These are phyloP conservation scores for Troides helena DNA, from an alignment of 2,888 invertebrate genomes.

Conservation along the genomic window DNA sequence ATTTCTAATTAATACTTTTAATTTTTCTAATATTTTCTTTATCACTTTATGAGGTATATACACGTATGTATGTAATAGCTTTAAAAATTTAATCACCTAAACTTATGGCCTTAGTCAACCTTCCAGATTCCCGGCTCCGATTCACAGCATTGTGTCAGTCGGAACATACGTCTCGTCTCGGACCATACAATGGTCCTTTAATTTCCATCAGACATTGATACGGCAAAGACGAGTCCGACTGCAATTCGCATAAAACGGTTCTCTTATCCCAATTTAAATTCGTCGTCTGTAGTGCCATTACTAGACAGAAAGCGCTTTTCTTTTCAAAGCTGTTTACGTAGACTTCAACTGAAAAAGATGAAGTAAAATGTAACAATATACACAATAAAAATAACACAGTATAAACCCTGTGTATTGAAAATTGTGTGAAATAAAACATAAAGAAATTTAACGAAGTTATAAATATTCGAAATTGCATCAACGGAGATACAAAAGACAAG, in stretches of 20 bases:
- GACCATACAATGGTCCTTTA: slow-evolving; percentile 49
- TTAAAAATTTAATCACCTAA: not conserved
- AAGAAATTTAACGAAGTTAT: not conserved
- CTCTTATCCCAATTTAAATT: slow-evolving; percentile 28
- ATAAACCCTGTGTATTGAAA: not conserved
- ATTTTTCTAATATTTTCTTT: not conserved
- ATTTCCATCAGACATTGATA: slow-evolving; percentile 53
- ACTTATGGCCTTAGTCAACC: slow-evolving; percentile 11
- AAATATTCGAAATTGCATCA: no score
- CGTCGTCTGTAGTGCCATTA: slow-evolving; percentile 13
- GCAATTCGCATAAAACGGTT: slow-evolving; percentile 33
- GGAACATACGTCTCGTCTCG: slow-evolving; percentile 40
- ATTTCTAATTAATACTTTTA: slow-evolving; percentile 36
- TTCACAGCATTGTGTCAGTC: slow-evolving; percentile 41
- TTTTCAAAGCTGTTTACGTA: not conserved
- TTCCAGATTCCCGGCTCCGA: slow-evolving; percentile 31
- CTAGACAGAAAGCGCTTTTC: slow-evolving; percentile 14
- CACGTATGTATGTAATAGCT: not conserved
- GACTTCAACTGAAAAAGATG: slow-evolving; percentile 21
- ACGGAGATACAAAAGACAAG: not conserved
- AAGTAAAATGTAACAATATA: slow-evolving; percentile 3
- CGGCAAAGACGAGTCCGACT: slow-evolving; percentile 34
- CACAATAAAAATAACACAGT: slow-evolving; percentile 5
- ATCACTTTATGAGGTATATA: not conserved
- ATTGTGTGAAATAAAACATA: not conserved